Base-by-base conservation (phyloP, 2,888 invertebrate genomes). In the Eurytoma californica region DNA sequence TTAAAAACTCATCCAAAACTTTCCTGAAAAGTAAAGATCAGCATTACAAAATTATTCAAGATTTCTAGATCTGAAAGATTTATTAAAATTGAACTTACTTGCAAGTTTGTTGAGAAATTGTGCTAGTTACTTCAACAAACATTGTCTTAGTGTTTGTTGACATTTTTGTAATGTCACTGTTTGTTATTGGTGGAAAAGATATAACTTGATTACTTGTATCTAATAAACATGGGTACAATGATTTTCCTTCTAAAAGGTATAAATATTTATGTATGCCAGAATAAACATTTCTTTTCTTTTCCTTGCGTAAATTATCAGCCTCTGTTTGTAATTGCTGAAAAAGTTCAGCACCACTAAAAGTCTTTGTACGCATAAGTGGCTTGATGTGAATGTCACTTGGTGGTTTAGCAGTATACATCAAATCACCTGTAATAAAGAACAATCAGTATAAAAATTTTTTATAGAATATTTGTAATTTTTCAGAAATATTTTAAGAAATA, bases 141-240 rank as follows among this genome's bases (percentile, higher is more conserved):
- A 96, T 93, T 12, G 92, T 90, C 77, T 92, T 94, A 30, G 94
- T 95, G 0, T 92, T 92, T 30, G 90, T 85, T 0, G 94, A 93
- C 91, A 96, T 95, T 95, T 96, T 96, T 1, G 96, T 95, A 81
- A 92, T 91, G 72, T 96, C 96, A 77, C 95, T 94, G 90, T 97
- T 97, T 24, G 96, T 96, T 84, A 97, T 95, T 0, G 97, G 97
- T 14, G 97, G 96, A 87, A 97, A 95, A 58, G 96, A 96, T 85
- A 97, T 94, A 2, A 96, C 95, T 80, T 92, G 92, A 1, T 92
- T 92, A 14, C 91, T 91, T 5, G 92, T 90, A 86, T 95, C 95
- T 82, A 93, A 85, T 58, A 97, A 88, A 85, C 95, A 96, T 0
- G 96, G 95, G 88, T 94, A 96, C 57, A 93, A 88, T 0, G 93